Base-by-base conservation (phyloP, 1,140 invertebrate genomes). In the Aethina tumida region DNA sequence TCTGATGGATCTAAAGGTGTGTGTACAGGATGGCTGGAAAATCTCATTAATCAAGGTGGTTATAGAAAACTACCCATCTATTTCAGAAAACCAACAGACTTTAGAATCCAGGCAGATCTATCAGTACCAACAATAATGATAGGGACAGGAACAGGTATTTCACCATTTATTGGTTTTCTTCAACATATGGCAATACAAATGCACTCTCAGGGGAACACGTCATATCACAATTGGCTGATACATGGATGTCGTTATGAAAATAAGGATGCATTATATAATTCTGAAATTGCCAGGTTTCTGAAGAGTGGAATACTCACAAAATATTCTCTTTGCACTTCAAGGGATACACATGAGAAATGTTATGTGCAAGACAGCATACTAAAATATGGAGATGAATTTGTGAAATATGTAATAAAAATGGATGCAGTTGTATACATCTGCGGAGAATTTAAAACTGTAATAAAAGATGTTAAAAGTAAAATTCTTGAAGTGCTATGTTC, bases 91-190 rank as follows among this genome's bases (percentile, higher is more conserved):
- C 73, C 56, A 50, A 75, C 56, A 45, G 56, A 43, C 54, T 83
- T 75, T 61, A 60, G 54, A 41, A 75, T 67, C 52, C 74, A 57
- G 49, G 59, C 50, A 43, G 69, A 70, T 66, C 50, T 60, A 20
- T 9, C 35, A 44, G 63, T 29, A 51, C 79, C 82, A 22, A 56
- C 86, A 20, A 73, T 92, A 41, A 73, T 92, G 59, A 75, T 93
- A 43, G 82, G 79, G 4, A 75, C 85, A 40, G 89, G 89, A 9
- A 89, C 85, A 19, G 89, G 86, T 8, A 62, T 90, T 14, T 76
- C 87, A 5, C 87, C 88, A 2, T 93, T 87, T 55, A 71, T 73
- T 41, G 74, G 75, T 9, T 81, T 79, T 51, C 49, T 80, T 9
- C 59, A 72, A 49, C 71, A 79, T 55, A 67, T 70, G 39, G 13